phyloP scores from a whole-genome alignment of 2,888 invertebrate genomes.

The Xiphydria camelus region DNA sequence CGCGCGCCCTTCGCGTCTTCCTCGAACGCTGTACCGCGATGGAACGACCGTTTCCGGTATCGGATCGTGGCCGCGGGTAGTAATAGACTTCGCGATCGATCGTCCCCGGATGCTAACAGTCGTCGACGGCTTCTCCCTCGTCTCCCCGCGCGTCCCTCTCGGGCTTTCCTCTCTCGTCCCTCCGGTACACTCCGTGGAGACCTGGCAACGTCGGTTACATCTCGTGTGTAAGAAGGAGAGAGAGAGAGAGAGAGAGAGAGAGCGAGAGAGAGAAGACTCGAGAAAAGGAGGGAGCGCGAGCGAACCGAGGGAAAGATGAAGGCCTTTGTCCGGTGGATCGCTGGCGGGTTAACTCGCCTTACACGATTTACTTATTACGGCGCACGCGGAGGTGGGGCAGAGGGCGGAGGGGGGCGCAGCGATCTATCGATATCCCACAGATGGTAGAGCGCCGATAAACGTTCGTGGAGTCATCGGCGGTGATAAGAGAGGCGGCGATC shows the following conservation, averaged over 20 bases:
- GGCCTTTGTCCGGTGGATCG: conserved; percentile 7
- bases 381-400: background rate
- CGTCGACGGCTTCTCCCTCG: too few species aligned
- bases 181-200: conserved; percentile 15
- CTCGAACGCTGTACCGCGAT: background rate
- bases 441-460: background rate
- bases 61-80: too few species aligned
- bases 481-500: too few species aligned
- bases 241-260: conserved; percentile 11
- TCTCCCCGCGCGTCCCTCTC: background rate
- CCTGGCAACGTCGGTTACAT: conserved; percentile 28
- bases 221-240: conserved; percentile 16
- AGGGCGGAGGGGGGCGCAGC: too few species aligned
- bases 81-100: too few species aligned
- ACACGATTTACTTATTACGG: conserved; percentile 3
- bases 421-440: conserved; percentile 1
- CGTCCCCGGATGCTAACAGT: too few species aligned
- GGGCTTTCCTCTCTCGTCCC: background rate
- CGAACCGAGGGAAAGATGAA: background rate
- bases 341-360: conserved; percentile 1
- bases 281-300: background rate
- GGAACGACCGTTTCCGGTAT: too few species aligned
- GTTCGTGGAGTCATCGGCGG: background rate
- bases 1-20: too few species aligned
- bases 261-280: conserved; percentile 4